Evolutionary conservation across 2,888 invertebrate species (phyloP), one percentile per base, ranked within the genome.

Genomic region (Phlogophora meticulosa): DNA sequence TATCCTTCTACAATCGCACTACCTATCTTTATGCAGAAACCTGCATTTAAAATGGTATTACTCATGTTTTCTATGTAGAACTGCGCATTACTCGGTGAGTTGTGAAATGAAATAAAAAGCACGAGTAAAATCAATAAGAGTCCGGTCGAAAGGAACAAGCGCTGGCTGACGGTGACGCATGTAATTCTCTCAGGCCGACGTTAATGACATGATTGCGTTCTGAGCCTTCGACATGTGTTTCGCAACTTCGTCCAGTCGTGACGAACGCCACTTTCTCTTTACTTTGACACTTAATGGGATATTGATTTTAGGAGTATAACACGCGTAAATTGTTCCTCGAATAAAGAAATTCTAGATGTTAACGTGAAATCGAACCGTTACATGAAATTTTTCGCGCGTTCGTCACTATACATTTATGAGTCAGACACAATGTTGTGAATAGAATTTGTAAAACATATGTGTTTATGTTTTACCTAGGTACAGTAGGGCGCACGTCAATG

Each of bases 181-280:
- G 72, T 82, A 77, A 79, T 82, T 78, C 70, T 73, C 80, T 69
- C 66, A 75, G 51, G 61, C 61, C 66, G 77, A 62, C 80, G 72
- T 81, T 87, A 88, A 87, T 83, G 84, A 83, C 82, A 84, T 81
- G 83, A 86, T 87, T 85, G 87, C 83, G 77, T 84, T 85, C 83
- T 76, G 69, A 59, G 77, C 83, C 83, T 82, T 83, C 82, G 48
- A 77, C 83, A 81, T 80, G 72, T 80, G 83, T 89, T 87, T 87
- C 85, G 84, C 84, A 86, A 86, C 76, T 69, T 68, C 79, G 68
- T 58, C 77, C 77, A 78, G 65, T 67, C 68, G 82, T 83, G 82
- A 73, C 81, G 78, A 80, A 83, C 77, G 45, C 59, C 62, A 85
- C 85, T 87, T 88, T 89, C 86, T 73, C 84, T 83, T 81, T 69